These are phyloP conservation scores for Endotricha flammealis DNA, from an alignment of 2,888 invertebrate genomes.

Conservation along the genomic window DNA sequence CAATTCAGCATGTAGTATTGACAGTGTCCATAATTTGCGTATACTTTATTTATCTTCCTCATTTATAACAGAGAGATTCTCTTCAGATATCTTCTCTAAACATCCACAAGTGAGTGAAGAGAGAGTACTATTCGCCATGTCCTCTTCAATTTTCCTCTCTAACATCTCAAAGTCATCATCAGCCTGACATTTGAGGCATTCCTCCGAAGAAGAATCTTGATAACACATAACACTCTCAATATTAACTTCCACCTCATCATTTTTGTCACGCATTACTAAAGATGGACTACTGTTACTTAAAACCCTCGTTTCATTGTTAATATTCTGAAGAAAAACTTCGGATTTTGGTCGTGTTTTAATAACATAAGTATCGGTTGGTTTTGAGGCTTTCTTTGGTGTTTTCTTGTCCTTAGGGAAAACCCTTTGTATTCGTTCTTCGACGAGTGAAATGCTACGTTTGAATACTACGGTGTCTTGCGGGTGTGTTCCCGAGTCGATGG, in stretches of 20 bases:
- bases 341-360: slow-evolving; percentile 41
- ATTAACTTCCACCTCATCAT: slow-evolving; percentile 56
- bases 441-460: slow-evolving; percentile 62
- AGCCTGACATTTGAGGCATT: slow-evolving; percentile 56
- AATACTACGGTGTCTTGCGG: slow-evolving; percentile 57
- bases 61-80: slow-evolving; percentile 50
- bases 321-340: slow-evolving; percentile 36
- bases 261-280: slow-evolving; percentile 29
- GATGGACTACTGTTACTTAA: slow-evolving; percentile 62
- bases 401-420: slow-evolving; percentile 51
- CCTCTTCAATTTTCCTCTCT: slow-evolving; percentile 59
- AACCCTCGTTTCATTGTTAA: slow-evolving; percentile 38
- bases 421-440: slow-evolving; percentile 62
- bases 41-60: slow-evolving; percentile 45
- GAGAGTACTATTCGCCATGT: slow-evolving; percentile 36
- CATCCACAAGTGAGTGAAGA: slow-evolving; percentile 41
- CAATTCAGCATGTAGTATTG: too few species aligned
- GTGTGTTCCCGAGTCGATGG: slow-evolving; percentile 41
- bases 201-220: slow-evolving; percentile 69
- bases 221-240: slow-evolving; percentile 62
- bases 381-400: slow-evolving; percentile 21
- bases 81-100: slow-evolving; percentile 65
- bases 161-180: slow-evolving; percentile 60
- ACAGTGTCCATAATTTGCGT: too few species aligned
- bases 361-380: slow-evolving; percentile 17